Percentiles rank a stretch among this genome's conserved stretches.
These are phyloP conservation scores for Esperia sulphurella DNA, from an alignment of 2,888 invertebrate genomes.

Conservation along the genomic window DNA sequence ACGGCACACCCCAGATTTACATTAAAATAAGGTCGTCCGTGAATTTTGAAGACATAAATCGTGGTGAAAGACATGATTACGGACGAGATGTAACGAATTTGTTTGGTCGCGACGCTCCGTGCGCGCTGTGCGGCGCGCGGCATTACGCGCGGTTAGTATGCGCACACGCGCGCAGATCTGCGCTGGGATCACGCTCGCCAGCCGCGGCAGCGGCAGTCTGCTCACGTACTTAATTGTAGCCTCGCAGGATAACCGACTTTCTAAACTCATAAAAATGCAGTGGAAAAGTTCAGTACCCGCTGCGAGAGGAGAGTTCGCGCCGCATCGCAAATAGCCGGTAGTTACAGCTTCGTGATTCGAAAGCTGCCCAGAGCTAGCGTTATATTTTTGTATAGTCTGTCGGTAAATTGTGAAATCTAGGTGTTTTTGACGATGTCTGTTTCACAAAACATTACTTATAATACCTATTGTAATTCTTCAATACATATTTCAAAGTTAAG, in stretches of 20 bases:
- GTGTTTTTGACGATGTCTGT: too few relatives aligned
- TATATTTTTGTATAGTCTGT: too few relatives aligned
- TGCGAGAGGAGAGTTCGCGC: not conserved
- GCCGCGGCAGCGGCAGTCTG: constrained; percentile 1
- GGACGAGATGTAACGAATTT: constrained; percentile 9
- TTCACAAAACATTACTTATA: too few relatives aligned
- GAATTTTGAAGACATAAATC: constrained; percentile 3
- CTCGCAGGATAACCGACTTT: not conserved
- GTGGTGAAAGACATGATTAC: constrained; percentile 8
- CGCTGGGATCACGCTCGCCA: not conserved
- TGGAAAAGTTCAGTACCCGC: not conserved
- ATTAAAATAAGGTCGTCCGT: constrained; percentile 9
- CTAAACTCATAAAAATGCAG: constrained; percentile 1
- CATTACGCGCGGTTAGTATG: constrained; percentile 9
- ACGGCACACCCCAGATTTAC: constrained; percentile 5
- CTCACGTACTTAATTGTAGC: constrained; percentile 15
- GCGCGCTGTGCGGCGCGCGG: too few relatives aligned
- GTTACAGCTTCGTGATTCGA: too few relatives aligned
- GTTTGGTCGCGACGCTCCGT: not conserved
- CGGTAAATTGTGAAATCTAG: too few relatives aligned
- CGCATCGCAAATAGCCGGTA: not conserved
- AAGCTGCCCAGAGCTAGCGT: too few relatives aligned
- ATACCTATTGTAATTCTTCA: too few relatives aligned
- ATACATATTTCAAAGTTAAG: too few relatives aligned
- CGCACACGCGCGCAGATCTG: constrained; percentile 6